phyloP scores from a whole-genome alignment of 2,113 vertebrate genomes.

The Noctilio leporinus region DNA sequence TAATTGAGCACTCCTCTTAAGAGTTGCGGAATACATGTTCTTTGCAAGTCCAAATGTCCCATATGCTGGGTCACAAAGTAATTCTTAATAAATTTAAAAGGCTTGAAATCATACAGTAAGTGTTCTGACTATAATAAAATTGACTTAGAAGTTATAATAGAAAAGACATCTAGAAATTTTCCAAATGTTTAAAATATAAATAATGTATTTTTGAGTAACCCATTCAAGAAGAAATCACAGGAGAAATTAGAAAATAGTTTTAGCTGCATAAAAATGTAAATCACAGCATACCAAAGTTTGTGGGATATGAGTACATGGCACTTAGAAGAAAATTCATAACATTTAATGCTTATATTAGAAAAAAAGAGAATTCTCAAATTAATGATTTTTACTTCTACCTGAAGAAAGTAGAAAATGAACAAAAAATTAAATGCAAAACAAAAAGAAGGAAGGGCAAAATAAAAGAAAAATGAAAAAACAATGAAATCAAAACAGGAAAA shows the following conservation, averaged over 20 bases:
- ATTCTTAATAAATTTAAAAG: background rate
- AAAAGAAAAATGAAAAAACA: background rate
- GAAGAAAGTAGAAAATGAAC: background rate
- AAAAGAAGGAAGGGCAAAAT: background rate
- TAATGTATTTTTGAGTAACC: background rate
- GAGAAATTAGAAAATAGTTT: background rate
- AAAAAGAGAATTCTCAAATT: background rate
- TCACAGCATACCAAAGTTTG: background rate
- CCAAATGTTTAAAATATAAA: background rate
- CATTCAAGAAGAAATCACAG: background rate
- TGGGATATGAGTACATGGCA: background rate
- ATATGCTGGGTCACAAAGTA: background rate
- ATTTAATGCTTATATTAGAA: background rate
- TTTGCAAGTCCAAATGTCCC: background rate
- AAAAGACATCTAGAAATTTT: background rate
- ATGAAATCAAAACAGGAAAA: background rate
- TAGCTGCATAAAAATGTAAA: background rate
- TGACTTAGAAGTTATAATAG: background rate
- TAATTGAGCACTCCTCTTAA: background rate
- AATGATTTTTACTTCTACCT: background rate
- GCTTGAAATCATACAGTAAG: background rate
- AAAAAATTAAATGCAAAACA: background rate
- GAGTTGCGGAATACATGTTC: background rate
- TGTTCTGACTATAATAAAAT: background rate
- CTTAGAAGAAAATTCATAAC: background rate